Percentiles rank a stretch among this genome's conserved stretches.
phyloP scores from a whole-genome alignment of 1,140 invertebrate species.

The Babylonia areolata region DNA sequence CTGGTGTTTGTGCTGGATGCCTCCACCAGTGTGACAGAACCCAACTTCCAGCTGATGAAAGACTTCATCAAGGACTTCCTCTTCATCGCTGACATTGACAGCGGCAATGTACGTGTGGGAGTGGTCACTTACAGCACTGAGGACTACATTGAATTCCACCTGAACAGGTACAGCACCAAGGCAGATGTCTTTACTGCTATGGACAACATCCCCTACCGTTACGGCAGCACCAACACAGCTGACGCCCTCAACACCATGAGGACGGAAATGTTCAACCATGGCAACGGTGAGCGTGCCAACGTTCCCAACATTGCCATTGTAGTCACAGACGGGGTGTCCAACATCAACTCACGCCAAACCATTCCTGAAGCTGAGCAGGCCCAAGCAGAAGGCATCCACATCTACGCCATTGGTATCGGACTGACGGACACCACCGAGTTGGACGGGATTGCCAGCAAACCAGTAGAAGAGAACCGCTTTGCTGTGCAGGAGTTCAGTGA shows the following conservation, averaged over 20 bases:
- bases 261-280: slow-evolving; percentile 54
- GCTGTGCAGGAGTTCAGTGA: slow-evolving; percentile 60
- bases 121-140: slow-evolving; percentile 53
- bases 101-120: slow-evolving; percentile 49
- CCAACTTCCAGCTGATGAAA: slow-evolving; percentile 48
- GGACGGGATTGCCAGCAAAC: slow-evolving; percentile 54
- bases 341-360: slow-evolving; percentile 65
- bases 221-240: slow-evolving; percentile 68
- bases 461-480: slow-evolving; percentile 52
- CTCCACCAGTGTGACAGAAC: slow-evolving; percentile 54
- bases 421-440: slow-evolving; percentile 57
- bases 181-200: slow-evolving; percentile 54
- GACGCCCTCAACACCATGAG: slow-evolving; percentile 60
- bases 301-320: slow-evolving; percentile 62
- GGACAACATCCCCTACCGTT: slow-evolving; percentile 58
- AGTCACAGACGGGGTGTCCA: slow-evolving; percentile 68
- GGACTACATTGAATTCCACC: slow-evolving; percentile 56
- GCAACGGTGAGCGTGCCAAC: slow-evolving; percentile 62
- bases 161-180: slow-evolving; percentile 55
- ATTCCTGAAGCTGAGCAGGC: slow-evolving; percentile 61
- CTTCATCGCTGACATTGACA: slow-evolving; percentile 47
- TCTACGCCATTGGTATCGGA: slow-evolving; percentile 67
- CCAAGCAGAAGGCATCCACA: slow-evolving; percentile 52
- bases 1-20: slow-evolving; percentile 63
- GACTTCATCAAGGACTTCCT: slow-evolving; percentile 51